A percentile compares a stretch with the other conserved stretches of the same genome.
These are phyloP conservation scores for Elymnias hypermnestra DNA, from an alignment of 1,140 invertebrate genomes.

Conservation along the genomic window DNA sequence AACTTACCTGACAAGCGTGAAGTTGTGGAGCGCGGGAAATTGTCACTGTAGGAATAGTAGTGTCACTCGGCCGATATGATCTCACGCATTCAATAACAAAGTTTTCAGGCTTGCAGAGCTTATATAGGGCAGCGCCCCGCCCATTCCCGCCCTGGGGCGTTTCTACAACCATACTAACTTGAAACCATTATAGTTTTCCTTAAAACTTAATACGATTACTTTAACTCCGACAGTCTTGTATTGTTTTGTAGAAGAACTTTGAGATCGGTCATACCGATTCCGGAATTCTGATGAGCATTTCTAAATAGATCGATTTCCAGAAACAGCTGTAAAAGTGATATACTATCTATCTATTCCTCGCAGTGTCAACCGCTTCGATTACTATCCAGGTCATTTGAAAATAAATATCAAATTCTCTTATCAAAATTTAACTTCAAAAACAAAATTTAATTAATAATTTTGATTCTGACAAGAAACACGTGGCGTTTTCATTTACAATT, in stretches of 20 bases:
- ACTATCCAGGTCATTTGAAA: no score
- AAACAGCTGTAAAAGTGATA: no score
- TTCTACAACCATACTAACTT: constrained; percentile 33
- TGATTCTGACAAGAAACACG: no score
- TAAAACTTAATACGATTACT: constrained; percentile 14
- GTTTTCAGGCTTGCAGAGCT: constrained; percentile 49
- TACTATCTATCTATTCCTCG: no score
- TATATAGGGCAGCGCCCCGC: constrained; percentile 62
- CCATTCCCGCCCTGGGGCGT: constrained; percentile 55
- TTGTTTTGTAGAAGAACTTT: not conserved
- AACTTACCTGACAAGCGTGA: constrained; percentile 47
- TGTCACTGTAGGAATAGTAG: constrained; percentile 29
- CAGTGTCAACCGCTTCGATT: no score
- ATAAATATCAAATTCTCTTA: no score
- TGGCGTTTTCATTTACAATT: no score
- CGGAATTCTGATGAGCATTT: no score
- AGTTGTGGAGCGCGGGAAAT: constrained; percentile 32
- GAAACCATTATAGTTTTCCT: constrained; percentile 21
- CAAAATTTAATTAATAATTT: no score
- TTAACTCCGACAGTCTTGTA: not conserved
- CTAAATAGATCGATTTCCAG: no score
- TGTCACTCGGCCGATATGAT: constrained; percentile 38
- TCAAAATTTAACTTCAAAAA: no score
- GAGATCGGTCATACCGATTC: no score
- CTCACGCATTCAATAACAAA: constrained; percentile 60